Conservation (phyloP, 2,888 invertebrate genomes). For the Thecophora atra region DNA sequence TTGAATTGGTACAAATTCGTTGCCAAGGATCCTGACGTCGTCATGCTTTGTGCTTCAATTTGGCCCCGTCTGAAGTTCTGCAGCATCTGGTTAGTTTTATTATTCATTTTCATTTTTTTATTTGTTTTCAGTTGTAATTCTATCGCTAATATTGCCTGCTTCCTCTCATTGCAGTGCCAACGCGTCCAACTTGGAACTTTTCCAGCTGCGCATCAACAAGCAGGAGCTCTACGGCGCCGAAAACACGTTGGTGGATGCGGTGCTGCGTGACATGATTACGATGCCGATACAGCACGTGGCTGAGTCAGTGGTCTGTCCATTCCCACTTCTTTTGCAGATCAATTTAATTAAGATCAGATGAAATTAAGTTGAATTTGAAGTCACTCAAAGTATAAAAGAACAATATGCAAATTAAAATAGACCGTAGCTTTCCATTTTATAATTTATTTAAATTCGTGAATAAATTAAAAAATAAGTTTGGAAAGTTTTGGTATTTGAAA, state of each 20-base stretch:
- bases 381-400: too few species aligned
- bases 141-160: conserved; percentile 12
- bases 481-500: too few species aligned
- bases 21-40: conserved; percentile 15
- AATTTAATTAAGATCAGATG: too few species aligned
- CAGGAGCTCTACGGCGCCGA: conserved; percentile 84
- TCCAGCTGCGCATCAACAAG: conserved; percentile 90
- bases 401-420: too few species aligned
- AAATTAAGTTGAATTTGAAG: too few species aligned
- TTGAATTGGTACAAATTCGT: conserved; percentile 13
- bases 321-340: too few species aligned
- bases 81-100: too few species aligned
- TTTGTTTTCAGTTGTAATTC: conserved; percentile 25
- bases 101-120: too few species aligned
- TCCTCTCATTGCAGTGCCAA: conserved; percentile 73
- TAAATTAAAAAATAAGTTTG: too few species aligned
- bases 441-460: too few species aligned
- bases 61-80: not conserved
- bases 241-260: conserved; percentile 78
- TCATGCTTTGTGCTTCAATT: not conserved
- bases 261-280: conserved; percentile 82
- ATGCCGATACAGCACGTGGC: conserved; percentile 87
- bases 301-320: conserved; percentile 68
- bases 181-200: conserved; percentile 84
- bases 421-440: too few species aligned